Conservation (phyloP, 1,140 invertebrate genomes). For the Mamestra configurata region DNA sequence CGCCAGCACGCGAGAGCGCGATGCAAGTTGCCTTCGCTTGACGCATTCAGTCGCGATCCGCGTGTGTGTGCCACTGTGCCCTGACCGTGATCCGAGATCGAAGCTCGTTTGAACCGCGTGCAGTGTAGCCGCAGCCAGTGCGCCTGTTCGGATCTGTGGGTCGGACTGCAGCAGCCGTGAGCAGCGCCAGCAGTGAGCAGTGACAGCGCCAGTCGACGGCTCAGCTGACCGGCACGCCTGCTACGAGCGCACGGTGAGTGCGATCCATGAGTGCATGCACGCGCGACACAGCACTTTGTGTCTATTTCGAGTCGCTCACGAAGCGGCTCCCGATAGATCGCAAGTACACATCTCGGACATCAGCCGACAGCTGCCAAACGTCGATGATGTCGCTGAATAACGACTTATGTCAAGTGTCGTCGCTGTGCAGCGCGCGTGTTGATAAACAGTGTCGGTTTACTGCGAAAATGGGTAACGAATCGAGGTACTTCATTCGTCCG, state of each 20-base stretch:
- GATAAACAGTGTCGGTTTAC: slow-evolving; percentile 83
- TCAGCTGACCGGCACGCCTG: slow-evolving; percentile 79
- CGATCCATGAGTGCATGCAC: slow-evolving; percentile 83
- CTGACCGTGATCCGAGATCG: slow-evolving; percentile 73
- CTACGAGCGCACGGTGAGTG: slow-evolving; percentile 85
- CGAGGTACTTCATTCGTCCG: slow-evolving; percentile 54
- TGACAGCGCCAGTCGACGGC: slow-evolving; percentile 65
- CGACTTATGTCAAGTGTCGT: slow-evolving; percentile 65
- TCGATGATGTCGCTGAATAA: slow-evolving; percentile 65
- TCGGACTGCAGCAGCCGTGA: slow-evolving; percentile 40
- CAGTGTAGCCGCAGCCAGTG: slow-evolving; percentile 70
- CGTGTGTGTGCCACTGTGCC: slow-evolving; percentile 85
- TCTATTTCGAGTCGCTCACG: slow-evolving; percentile 84
- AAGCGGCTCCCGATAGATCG: slow-evolving; percentile 68
- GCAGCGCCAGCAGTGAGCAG: slow-evolving; percentile 35
- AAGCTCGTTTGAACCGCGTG: slow-evolving; percentile 72
- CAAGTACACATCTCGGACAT: slow-evolving; percentile 60
- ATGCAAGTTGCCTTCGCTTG: slow-evolving; percentile 79
- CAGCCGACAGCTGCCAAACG: slow-evolving; percentile 65
- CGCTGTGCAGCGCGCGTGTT: slow-evolving; percentile 67
- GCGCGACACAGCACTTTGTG: slow-evolving; percentile 72
- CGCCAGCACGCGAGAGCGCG: slow-evolving; percentile 80
- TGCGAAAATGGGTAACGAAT: slow-evolving; percentile 59
- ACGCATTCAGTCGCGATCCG: slow-evolving; percentile 77
- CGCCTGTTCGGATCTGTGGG: slow-evolving; percentile 54